phyloP scores from a whole-genome alignment of 2,888 invertebrate species.

The Papilio protenor region DNA sequence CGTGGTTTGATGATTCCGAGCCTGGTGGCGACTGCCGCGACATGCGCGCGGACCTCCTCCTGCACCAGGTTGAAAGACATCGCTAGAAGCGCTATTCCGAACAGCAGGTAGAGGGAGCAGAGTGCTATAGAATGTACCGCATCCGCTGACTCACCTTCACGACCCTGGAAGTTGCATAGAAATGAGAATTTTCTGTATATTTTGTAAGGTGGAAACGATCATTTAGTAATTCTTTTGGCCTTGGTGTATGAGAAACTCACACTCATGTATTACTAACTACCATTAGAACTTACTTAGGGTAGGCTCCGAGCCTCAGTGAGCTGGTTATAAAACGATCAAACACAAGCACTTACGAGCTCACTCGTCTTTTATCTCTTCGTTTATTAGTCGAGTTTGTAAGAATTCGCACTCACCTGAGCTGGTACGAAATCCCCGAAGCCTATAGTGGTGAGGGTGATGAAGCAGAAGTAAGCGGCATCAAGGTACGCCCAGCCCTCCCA shows the following conservation, averaged over 20 bases:
- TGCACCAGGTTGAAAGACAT: conserved; percentile 99
- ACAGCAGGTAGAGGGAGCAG: conserved; percentile 95
- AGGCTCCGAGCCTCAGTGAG: no score
- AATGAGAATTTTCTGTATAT: not conserved
- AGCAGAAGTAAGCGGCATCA: conserved; percentile 96
- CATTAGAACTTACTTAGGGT: no score
- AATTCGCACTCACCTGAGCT: conserved; percentile 85
- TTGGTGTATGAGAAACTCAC: no score
- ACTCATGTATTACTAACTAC: no score
- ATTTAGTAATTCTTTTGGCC: no score
- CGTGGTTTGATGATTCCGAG: conserved; percentile 93
- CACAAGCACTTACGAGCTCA: no score
- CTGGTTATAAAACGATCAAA: no score
- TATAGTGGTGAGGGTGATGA: conserved; percentile 96
- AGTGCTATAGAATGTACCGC: conserved; percentile 88
- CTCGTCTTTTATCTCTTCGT: not conserved
- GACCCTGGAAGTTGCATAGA: conserved; percentile 47
- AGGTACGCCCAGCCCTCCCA: conserved; percentile 95
- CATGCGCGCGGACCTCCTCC: conserved; percentile 95
- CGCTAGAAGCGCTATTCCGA: conserved; percentile 96
- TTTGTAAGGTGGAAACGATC: not conserved
- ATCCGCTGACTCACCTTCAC: conserved; percentile 63
- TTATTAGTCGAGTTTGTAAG: not conserved
- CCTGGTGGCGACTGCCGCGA: conserved; percentile 92
- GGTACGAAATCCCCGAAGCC: conserved; percentile 97